Conservation (phyloP, 2,113 vertebrate species). For the Ammodytes dubius region DNA sequence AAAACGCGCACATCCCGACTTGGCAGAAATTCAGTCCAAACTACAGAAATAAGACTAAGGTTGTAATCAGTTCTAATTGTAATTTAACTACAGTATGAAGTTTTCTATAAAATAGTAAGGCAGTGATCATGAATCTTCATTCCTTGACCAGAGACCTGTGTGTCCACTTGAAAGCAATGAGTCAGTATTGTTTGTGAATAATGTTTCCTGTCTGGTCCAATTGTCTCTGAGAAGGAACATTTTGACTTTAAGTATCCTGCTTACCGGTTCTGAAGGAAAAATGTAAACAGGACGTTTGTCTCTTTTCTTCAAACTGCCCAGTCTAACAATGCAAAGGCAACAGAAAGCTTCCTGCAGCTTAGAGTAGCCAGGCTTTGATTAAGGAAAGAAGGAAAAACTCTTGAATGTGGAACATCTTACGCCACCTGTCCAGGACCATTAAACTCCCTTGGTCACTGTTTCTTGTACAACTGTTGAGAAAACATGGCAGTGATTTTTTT, state of each 20-base stretch:
- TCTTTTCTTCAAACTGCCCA: conserved; percentile 6
- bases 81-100: neutral
- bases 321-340: conserved; percentile 33
- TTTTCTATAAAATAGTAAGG: neutral
- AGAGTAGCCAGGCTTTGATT: neutral
- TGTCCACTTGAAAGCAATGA: neutral
- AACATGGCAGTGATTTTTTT: neutral
- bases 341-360: conserved; percentile 42
- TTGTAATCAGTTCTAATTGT: neutral
- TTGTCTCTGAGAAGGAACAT: conserved; percentile 1
- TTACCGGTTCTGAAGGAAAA: neutral
- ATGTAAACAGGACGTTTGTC: conserved; percentile 46
- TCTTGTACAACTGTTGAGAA: neutral
- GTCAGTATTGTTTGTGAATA: conserved; percentile 18
- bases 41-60: neutral
- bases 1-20: too few relatives aligned
- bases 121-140: neutral
- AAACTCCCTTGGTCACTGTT: neutral
- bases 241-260: neutral
- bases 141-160: neutral
- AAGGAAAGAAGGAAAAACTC: conserved; percentile 9
- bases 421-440: neutral
- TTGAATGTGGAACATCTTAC: neutral
- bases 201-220: conserved; percentile 39
- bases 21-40: neutral